Conservation (phyloP, 2,797 vertebrate species). For the Aldrovandia affinis region DNA sequence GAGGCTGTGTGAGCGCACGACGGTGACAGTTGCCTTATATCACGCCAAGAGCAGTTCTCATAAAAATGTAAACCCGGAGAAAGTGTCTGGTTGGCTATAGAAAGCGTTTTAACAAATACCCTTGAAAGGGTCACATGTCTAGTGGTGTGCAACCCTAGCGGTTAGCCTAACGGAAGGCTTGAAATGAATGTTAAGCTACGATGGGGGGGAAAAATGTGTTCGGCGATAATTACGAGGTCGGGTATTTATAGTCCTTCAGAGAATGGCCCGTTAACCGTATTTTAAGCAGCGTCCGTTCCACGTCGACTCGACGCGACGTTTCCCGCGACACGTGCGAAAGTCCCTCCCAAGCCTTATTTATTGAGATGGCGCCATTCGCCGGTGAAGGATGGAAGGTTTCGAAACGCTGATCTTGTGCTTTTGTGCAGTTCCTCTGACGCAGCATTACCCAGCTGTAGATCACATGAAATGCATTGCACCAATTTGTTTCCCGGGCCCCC, state of each 20-base stretch:
- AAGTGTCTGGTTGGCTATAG: neutral
- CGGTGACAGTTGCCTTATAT: too few relatives aligned
- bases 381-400: slow-evolving; percentile 50
- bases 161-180: neutral
- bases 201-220: neutral
- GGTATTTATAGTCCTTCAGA: slow-evolving; percentile 1
- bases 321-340: slow-evolving; percentile 43
- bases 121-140: neutral
- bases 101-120: neutral
- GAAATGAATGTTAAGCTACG: neutral
- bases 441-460: slow-evolving; percentile 12
- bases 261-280: slow-evolving; percentile 3
- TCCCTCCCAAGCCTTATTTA: slow-evolving; percentile 31
- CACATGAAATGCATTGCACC: slow-evolving; percentile 30
- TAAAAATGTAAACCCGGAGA: neutral
- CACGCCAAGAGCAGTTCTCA: neutral
- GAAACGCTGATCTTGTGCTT: slow-evolving; percentile 41
- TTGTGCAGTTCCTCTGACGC: slow-evolving; percentile 37
- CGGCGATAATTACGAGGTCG: neutral
- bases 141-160: neutral
- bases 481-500: slow-evolving; percentile 29
- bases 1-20: neutral
- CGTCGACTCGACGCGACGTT: neutral
- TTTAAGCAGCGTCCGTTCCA: slow-evolving; percentile 35
- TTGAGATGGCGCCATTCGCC: slow-evolving; percentile 32